Evolutionary conservation across 2,888 invertebrate species (phyloP).

Genomic region (Macroteleia sp.): DNA sequence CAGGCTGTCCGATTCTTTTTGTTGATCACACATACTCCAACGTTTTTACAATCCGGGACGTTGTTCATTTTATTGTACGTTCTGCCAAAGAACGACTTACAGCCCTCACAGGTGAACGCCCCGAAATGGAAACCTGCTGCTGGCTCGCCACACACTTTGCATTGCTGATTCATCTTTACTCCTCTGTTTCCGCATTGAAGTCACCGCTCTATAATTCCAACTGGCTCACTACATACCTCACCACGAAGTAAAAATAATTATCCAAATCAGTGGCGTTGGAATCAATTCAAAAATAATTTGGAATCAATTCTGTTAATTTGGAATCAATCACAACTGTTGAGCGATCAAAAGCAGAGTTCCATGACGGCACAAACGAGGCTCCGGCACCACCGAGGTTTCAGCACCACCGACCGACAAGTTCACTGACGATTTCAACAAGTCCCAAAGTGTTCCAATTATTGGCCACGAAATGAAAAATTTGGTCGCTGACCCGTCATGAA

Average conservation of each 20-base stretch:
- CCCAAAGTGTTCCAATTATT: neutral
- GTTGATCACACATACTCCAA: slow-evolving; percentile 95
- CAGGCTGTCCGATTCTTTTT: slow-evolving; percentile 97
- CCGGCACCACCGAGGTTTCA: neutral
- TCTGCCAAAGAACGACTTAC: slow-evolving; percentile 89
- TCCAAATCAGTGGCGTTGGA: neutral
- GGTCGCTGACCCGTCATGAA: slow-evolving; percentile 19
- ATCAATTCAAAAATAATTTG: no score
- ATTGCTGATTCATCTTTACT: no score
- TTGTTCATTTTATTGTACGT: slow-evolving; percentile 97
- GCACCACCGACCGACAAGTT: slow-evolving; percentile 18
- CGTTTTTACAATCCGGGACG: slow-evolving; percentile 96
- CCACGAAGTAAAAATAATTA: slow-evolving; percentile 13
- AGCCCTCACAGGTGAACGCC: no score
- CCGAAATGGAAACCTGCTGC: no score
- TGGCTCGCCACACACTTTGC: no score
- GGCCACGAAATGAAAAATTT: neutral
- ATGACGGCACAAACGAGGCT: slow-evolving; percentile 28
- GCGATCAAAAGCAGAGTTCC: slow-evolving; percentile 11
- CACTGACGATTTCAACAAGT: slow-evolving; percentile 16
- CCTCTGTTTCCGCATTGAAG: slow-evolving; percentile 53
- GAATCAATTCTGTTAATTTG: neutral
- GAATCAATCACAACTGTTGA: neutral
- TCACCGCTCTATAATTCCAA: slow-evolving; percentile 55
- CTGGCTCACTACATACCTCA: slow-evolving; percentile 52